Evolutionary conservation across 23 tunicate genomes (phyloP).

Genomic region (Styela plicata): DNA sequence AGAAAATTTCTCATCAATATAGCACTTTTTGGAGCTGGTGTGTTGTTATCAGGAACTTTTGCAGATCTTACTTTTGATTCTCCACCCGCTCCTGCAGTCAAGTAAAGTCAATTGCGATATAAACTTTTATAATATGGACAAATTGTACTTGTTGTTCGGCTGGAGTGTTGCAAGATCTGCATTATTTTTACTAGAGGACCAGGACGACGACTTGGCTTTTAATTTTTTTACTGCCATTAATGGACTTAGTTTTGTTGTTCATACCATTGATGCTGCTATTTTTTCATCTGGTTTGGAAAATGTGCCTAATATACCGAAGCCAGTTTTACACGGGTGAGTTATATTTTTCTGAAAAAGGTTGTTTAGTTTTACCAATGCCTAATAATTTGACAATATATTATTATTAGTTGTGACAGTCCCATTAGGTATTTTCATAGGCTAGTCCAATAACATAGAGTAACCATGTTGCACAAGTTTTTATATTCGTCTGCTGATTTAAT

Average conservation of each 20-base stretch:
- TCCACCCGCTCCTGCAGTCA: constrained; percentile 31
- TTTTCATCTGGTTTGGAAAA: not conserved
- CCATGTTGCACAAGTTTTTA: too few relatives aligned
- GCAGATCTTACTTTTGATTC: constrained; percentile 59
- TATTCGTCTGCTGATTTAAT: too few relatives aligned
- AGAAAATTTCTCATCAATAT: constrained; percentile 67
- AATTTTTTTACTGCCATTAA: not conserved
- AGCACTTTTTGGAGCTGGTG: constrained; percentile 58
- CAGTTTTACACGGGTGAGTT: not conserved
- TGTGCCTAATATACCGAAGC: not conserved
- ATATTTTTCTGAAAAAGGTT: too few relatives aligned
- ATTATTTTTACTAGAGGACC: not conserved
- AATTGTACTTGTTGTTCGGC: not conserved
- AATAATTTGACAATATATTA: too few relatives aligned
- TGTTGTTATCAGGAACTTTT: constrained; percentile 47
- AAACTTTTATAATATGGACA: not conserved
- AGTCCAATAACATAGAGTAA: too few relatives aligned
- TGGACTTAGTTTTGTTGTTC: not conserved
- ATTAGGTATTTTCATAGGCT: too few relatives aligned
- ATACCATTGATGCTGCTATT: not conserved
- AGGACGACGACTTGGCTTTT: not conserved
- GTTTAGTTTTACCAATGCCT: too few relatives aligned
- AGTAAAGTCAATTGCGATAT: not conserved
- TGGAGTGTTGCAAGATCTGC: constrained; percentile 11
- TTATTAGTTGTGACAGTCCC: too few relatives aligned